These are phyloP conservation scores for Lapara coniferarum DNA, from an alignment of 2,888 invertebrate genomes.

Conservation along the genomic window DNA sequence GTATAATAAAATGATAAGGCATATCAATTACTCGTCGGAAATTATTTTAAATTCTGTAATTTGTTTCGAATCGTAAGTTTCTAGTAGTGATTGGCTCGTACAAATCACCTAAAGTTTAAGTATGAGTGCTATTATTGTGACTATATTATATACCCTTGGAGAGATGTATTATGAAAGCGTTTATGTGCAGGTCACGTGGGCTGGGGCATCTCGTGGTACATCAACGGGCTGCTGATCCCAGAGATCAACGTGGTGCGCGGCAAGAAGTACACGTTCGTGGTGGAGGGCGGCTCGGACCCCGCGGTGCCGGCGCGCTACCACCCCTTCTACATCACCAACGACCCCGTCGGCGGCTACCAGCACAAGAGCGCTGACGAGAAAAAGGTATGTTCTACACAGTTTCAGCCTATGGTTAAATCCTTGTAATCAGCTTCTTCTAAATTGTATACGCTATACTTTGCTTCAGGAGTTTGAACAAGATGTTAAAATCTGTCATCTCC, in stretches of 20 bases:
- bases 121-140: no score
- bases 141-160: no score
- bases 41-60: no score
- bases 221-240: slow-evolving; percentile 95
- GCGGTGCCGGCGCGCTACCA: slow-evolving; percentile 92
- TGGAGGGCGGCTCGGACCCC: slow-evolving; percentile 92
- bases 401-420: no score
- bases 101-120: no score
- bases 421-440: no score
- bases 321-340: slow-evolving; percentile 97
- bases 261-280: slow-evolving; percentile 93
- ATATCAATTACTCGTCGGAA: not conserved
- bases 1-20: not conserved
- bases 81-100: no score
- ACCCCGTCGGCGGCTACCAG: slow-evolving; percentile 94
- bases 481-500: no score
- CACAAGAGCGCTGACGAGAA: slow-evolving; percentile 92
- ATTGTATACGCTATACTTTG: no score
- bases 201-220: slow-evolving; percentile 97
- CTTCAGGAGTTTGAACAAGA: no score
- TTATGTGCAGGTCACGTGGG: slow-evolving; percentile 91
- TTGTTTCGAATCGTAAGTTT: no score
- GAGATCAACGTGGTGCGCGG: slow-evolving; percentile 95
- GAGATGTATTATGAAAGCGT: not conserved
- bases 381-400: slow-evolving; percentile 79